Evolutionary conservation across 2,888 invertebrate species (phyloP).

Genomic region (Oasisia sp.): DNA sequence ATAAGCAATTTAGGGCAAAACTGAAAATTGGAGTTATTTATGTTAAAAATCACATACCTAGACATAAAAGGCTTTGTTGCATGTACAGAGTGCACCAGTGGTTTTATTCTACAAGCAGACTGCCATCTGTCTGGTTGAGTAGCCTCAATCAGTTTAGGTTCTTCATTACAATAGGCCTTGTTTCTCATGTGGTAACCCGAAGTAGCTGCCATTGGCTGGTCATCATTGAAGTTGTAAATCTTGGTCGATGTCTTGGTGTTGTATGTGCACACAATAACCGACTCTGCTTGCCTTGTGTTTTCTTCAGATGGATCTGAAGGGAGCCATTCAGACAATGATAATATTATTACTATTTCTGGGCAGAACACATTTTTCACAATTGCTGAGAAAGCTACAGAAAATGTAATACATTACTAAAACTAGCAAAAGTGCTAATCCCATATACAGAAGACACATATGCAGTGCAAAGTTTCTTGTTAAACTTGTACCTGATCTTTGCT

Average conservation of each 20-base stretch:
- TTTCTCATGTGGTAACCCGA: neutral
- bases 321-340: neutral
- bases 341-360: neutral
- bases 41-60: neutral
- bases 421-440: no score
- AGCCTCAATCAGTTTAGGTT: neutral
- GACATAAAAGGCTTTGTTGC: neutral
- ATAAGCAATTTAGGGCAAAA: neutral
- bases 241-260: neutral
- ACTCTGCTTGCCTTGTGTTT: neutral
- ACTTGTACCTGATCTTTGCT: no score
- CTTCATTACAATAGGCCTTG: neutral
- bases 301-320: slow-evolving; percentile 5
- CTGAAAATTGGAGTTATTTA: neutral
- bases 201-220: neutral
- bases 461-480: no score
- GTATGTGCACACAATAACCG: slow-evolving; percentile 8
- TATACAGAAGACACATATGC: no score
- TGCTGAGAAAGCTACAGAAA: neutral
- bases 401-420: neutral
- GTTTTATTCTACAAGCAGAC: neutral
- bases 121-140: neutral
- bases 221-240: slow-evolving; percentile 11
- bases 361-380: neutral
- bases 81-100: neutral